Conservation (phyloP, 2,113 vertebrate genomes). For the Pelobates fuscus region DNA sequence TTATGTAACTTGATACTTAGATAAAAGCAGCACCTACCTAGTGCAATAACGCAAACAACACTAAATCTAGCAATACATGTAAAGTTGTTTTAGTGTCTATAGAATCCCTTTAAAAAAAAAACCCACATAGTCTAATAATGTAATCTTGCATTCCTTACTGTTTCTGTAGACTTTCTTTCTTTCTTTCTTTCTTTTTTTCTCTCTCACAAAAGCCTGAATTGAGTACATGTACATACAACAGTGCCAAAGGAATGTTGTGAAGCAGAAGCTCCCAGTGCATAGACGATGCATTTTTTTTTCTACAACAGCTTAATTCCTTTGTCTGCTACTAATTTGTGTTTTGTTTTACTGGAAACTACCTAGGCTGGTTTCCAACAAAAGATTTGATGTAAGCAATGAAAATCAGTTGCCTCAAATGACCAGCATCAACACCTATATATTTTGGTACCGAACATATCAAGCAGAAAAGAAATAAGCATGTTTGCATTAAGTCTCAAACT, state of each 20-base stretch:
- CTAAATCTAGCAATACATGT: no score
- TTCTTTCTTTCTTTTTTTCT: not conserved
- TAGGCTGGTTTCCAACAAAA: conserved; percentile 19
- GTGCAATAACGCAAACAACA: no score
- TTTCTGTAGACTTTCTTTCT: not conserved
- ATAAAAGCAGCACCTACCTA: no score
- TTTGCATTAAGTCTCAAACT: no score
- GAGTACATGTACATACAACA: conserved; percentile 32
- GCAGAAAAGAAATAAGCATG: not conserved
- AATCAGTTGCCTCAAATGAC: conserved; percentile 41
- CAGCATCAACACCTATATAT: conserved; percentile 21
- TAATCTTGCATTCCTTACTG: no score
- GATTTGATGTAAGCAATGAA: conserved; percentile 33
- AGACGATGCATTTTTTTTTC: not conserved
- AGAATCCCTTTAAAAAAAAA: no score
- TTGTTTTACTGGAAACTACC: conserved; percentile 36
- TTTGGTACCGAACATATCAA: not conserved
- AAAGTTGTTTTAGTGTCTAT: no score
- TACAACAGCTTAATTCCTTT: conserved; percentile 39
- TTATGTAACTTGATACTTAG: no score
- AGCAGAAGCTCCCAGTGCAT: not conserved
- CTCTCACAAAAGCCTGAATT: conserved; percentile 1
- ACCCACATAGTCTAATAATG: no score
- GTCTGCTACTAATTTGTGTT: conserved; percentile 34
- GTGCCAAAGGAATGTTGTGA: conserved; percentile 29